These are phyloP conservation scores for Cariama cristata DNA, from an alignment of 2,113 vertebrate genomes.

Conservation along the genomic window DNA sequence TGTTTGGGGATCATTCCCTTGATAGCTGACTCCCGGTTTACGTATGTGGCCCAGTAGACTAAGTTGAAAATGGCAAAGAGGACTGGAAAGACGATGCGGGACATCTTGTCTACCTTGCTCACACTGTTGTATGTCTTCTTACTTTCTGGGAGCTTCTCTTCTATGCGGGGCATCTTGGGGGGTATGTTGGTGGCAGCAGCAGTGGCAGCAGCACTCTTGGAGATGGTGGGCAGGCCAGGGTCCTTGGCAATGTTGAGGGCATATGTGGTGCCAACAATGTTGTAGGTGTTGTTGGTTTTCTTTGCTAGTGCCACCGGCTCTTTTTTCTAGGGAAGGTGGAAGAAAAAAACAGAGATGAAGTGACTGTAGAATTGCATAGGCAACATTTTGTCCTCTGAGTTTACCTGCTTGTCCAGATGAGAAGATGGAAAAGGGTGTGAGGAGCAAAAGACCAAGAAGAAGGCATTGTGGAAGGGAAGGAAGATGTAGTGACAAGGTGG, in stretches of 20 bases:
- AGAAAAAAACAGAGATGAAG: slow-evolving; percentile 4
- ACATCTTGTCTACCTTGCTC: slow-evolving; percentile 99
- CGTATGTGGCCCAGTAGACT: slow-evolving; percentile 97
- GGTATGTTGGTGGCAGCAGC: slow-evolving; percentile 69
- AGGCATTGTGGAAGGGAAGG: background rate
- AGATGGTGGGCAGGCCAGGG: slow-evolving; percentile 89
- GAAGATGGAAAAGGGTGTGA: background rate
- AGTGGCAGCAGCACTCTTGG: slow-evolving; percentile 85
- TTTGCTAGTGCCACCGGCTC: slow-evolving; percentile 90
- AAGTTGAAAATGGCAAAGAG: slow-evolving; percentile 99
- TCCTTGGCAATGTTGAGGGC: slow-evolving; percentile 94
- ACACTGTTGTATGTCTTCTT: slow-evolving; percentile 98
- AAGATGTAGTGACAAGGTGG: background rate
- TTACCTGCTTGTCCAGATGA: background rate
- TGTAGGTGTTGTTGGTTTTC: slow-evolving; percentile 97
- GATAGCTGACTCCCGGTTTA: slow-evolving; percentile 95
- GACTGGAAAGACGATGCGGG: slow-evolving; percentile 97
- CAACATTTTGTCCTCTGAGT: background rate
- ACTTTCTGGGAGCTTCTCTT: slow-evolving; percentile 89
- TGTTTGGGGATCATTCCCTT: slow-evolving; percentile 93
- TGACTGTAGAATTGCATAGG: background rate
- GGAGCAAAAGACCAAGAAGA: background rate
- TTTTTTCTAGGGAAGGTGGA: slow-evolving; percentile 84
- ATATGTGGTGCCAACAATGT: slow-evolving; percentile 98
- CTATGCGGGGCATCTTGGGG: slow-evolving; percentile 82